Conservation (phyloP, 2,797 vertebrate species). For the Sebastolobus altivelis region DNA sequence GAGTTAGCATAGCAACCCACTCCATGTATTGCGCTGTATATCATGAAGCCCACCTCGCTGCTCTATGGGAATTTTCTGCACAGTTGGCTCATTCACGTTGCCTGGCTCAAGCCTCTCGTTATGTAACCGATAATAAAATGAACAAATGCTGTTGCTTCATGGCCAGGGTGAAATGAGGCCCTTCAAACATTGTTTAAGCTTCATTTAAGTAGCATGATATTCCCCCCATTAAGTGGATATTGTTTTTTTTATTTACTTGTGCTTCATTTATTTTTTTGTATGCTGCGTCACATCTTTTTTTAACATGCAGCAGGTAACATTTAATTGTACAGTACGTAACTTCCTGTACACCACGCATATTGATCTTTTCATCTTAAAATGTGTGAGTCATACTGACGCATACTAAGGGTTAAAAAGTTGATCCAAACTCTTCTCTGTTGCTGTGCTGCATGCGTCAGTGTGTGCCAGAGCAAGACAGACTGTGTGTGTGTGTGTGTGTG, state of each 20-base stretch:
- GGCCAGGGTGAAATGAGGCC: constrained; percentile 24
- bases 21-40: not conserved
- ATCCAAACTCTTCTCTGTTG: constrained; percentile 7
- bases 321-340: not conserved
- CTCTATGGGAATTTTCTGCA: constrained; percentile 34
- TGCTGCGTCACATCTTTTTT: not conserved
- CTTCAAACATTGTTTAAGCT: not conserved
- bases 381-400: not conserved
- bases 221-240: not conserved
- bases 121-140: constrained; percentile 61
- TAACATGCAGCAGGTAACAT: not conserved
- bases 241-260: not conserved
- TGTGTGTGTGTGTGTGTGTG: not conserved
- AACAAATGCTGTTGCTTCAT: constrained; percentile 51
- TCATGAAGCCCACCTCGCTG: not conserved
- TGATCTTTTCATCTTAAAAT: not conserved
- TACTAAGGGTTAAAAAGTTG: not conserved
- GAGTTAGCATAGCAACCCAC: constrained; percentile 9
- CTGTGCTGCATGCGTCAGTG: constrained; percentile 28
- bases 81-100: constrained; percentile 24
- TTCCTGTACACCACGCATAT: not conserved
- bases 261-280: not conserved
- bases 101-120: constrained; percentile 35
- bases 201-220: not conserved
- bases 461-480: constrained; percentile 24